Base-by-base conservation (phyloP, 2,113 vertebrate genomes). In the Tetraodon nigroviridis region DNA sequence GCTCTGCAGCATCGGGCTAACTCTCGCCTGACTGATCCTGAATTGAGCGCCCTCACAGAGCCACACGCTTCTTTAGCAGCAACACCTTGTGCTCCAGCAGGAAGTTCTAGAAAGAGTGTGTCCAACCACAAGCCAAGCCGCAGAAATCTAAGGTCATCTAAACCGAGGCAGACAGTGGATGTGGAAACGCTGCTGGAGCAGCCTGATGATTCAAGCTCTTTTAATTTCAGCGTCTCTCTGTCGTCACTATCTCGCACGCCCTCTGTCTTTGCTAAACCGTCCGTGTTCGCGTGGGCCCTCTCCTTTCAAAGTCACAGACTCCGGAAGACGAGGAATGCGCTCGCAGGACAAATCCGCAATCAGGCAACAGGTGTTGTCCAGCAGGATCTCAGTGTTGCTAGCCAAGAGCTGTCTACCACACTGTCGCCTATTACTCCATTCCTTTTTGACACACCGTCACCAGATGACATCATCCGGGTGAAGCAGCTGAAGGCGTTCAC, bases 391-490 rank as follows among this genome's bases (percentile, higher is more conserved):
- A 90, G 0, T 89, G 90, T 67, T 87, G 78, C 68, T 90, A 82
- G 17, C 92, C 93, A 85, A 87, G 90, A 42, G 57, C 83, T 73
- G 52, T 70, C 81, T 44, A 58, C 49, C 6, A 90, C 89, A 55
- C 60, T 92, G 13, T 67, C 88, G 46, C 64, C 90, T 56, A 92
- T 98, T 67, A 83, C 81, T 44, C 94, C 94, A 0, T 99, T 99
- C 86, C 70, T 90, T 73, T 99, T 99, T 67, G 88, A 94, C 76
- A 92, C 93, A 3, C 93, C 94, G 18, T 99, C 97, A 69, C 97
- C 96, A 14, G 97, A 98, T 78, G 96, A 99, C 84, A 88, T 96
- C 51, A 92, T 98, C 54, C 95, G 92, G 82, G 91, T 92, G 49
- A 92, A 91, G 67, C 95, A 98, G 82, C 92, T 84, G 82, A 97